Percentiles rank a stretch among this genome's conserved stretches.
Evolutionary conservation across 1,140 invertebrate species (phyloP).

Genomic region (Bombus affinis): DNA sequence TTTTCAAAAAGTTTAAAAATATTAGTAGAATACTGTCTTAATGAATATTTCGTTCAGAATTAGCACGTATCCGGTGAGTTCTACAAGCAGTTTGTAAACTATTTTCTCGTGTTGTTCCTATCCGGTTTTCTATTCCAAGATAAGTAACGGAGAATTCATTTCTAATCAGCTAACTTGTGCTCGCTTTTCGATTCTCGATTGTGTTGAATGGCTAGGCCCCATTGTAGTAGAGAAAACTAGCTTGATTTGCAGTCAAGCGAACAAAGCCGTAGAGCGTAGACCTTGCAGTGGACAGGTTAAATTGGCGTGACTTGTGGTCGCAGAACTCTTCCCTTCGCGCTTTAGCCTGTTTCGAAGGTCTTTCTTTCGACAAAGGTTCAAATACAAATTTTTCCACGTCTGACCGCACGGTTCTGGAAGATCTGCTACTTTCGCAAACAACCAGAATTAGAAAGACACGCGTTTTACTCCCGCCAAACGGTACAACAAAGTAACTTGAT

Average conservation of each 20-base stretch:
- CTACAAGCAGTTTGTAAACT: neutral
- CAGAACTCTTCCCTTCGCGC: neutral
- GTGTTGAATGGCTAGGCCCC: neutral
- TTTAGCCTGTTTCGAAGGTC: neutral
- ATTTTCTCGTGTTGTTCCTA: neutral
- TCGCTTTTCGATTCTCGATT: neutral
- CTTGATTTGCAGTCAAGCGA: slow-evolving; percentile 9
- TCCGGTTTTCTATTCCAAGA: neutral
- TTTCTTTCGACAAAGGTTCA: neutral
- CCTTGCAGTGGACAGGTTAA: slow-evolving; percentile 17
- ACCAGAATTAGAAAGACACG: neutral
- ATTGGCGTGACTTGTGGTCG: slow-evolving; percentile 27
- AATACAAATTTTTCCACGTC: neutral
- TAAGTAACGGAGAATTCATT: neutral
- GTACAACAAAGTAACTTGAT: neutral
- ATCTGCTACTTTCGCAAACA: too few relatives aligned
- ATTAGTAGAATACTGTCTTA: neutral
- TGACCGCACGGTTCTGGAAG: too few relatives aligned
- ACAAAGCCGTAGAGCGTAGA: slow-evolving; percentile 4
- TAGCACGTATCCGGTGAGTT: neutral
- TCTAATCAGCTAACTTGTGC: neutral
- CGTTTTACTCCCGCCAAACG: neutral
- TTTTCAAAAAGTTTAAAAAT: neutral
- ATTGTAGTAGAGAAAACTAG: neutral
- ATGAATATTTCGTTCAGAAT: neutral